Base-by-base conservation (phyloP, 2,113 vertebrate genomes). In the Oenanthe oenanthe region DNA sequence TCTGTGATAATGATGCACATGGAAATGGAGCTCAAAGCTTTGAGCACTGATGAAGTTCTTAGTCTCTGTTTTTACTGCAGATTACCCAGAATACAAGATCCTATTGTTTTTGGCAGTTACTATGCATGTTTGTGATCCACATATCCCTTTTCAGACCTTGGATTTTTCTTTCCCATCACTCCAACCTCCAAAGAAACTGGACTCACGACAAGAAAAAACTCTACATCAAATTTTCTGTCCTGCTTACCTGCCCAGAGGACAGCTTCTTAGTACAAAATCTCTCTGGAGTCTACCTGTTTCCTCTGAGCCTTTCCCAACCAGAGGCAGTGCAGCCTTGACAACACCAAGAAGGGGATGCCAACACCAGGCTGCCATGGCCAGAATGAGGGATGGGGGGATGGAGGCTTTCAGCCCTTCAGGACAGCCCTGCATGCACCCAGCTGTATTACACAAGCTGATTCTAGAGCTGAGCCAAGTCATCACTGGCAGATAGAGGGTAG, bases 401-500 rank as follows among this genome's bases (percentile, higher is more conserved):
- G 42, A 89, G 63, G 51, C 32, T 74, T 77, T 45, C 13, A 66
- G 48, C 17, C 48, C 43, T 43, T 13, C 21, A 60, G 40, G 5
- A 78, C 56, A 71, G 65, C 65, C n/a, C 25, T 14, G 77, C 42
- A 56, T 93, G 63, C 79, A 71, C 63, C 63, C 92, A 70, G 60
- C 50, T 85, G 45, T 26, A 56, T 77, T 61, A 28, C 9, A 66
- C 50, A 88, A 88, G 60, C 71, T 60, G 88, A 76, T 54, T 88
- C 48, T 56, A 2, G 3, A 77, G 68, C 57, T 79, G 47, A 91
- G 80, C 74, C 77, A 93, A 93, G 91, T 31, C 86, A 77, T 34
- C 92, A 56, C 50, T 93, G 91, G 93, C 86, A 95, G 93, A 95
- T 68, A 88, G 1, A 71, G 80, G 94, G 91, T 54, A 92, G n/a